These are phyloP conservation scores for Hystrix brachyura DNA, from an alignment of 2,113 vertebrate species.

Conservation along the genomic window DNA sequence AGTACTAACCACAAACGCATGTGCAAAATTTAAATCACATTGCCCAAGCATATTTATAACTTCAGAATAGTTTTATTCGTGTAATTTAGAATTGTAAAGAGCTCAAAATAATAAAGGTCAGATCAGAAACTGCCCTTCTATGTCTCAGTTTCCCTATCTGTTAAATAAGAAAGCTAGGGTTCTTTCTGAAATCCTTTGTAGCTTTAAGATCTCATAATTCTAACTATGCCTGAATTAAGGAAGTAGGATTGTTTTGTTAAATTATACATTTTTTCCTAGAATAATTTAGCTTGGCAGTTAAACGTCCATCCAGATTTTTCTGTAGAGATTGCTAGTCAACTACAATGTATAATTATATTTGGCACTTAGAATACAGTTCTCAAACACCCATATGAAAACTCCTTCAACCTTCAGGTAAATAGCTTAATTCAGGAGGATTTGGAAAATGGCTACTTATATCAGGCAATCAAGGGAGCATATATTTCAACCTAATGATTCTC, in stretches of 20 bases:
- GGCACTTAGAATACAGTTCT: background rate
- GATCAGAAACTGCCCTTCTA: background rate
- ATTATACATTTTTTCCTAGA: background rate
- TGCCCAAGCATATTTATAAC: background rate
- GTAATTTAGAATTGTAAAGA: background rate
- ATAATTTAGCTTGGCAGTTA: background rate
- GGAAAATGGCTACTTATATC: background rate
- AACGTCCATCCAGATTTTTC: background rate
- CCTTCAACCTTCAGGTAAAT: background rate
- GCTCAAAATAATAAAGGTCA: background rate
- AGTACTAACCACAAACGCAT: background rate
- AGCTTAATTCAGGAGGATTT: conserved; percentile 18
- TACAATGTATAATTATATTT: background rate
- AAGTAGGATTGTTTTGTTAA: background rate
- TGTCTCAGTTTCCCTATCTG: background rate
- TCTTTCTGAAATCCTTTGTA: background rate
- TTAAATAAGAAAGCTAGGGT: background rate
- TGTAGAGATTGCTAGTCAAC: background rate
- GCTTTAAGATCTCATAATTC: background rate
- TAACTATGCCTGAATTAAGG: background rate
- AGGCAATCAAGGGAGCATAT: background rate
- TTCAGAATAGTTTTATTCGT: background rate
- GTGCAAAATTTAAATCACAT: background rate
- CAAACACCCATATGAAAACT: background rate
- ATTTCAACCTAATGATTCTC: background rate